These are phyloP conservation scores for Peromyscus leucopus DNA, from an alignment of 2,113 vertebrate genomes.

Conservation along the genomic window DNA sequence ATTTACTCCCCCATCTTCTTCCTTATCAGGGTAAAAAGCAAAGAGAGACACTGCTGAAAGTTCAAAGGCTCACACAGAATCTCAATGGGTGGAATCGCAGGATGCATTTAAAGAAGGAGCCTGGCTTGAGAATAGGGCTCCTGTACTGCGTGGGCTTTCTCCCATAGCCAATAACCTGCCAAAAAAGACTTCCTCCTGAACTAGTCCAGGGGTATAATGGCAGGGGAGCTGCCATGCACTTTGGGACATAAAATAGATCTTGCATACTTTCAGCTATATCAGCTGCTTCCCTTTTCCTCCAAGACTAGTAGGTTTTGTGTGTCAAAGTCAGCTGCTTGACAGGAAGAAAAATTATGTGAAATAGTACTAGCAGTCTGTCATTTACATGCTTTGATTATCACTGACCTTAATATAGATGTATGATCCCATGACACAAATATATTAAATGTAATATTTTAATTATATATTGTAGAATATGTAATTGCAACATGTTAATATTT, in stretches of 20 bases:
- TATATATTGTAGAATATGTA: not conserved
- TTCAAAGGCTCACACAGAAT: slow-evolving; percentile 28
- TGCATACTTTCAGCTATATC: not conserved
- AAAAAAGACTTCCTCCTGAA: not conserved
- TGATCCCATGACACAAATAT: not conserved
- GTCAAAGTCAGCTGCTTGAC: not conserved
- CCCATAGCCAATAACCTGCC: not conserved
- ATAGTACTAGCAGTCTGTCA: not conserved
- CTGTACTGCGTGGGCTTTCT: not conserved
- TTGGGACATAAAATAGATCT: not conserved
- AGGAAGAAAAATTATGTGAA: not conserved
- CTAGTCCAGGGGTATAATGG: not conserved
- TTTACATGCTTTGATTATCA: not conserved
- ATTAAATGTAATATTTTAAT: not conserved
- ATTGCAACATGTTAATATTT: not conserved
- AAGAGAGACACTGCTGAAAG: slow-evolving; percentile 33
- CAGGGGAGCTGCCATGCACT: not conserved
- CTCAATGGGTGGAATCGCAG: not conserved
- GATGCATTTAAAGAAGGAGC: not conserved
- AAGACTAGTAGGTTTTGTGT: not conserved
- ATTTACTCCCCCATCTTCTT: slow-evolving; percentile 15
- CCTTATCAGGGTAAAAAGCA: not conserved
- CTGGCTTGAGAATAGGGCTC: not conserved
- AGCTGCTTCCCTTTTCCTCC: not conserved
- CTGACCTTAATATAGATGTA: not conserved